Conservation (phyloP, 1,140 invertebrate genomes). For the Carposina sasakii region DNA sequence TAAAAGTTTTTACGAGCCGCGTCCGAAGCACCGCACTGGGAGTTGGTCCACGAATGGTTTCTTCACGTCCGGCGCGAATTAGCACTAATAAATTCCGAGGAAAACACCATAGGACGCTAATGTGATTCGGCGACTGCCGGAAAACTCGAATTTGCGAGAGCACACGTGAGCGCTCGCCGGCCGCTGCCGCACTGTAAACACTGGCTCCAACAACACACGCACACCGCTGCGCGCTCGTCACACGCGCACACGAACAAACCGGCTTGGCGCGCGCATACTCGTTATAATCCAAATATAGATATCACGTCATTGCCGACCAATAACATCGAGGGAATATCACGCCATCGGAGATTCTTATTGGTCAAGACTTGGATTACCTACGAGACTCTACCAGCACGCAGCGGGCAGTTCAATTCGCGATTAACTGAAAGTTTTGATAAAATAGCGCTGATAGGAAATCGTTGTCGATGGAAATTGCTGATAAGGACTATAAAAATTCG, state of each 20-base stretch:
- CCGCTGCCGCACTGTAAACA: constrained; percentile 66
- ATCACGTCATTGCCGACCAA: constrained; percentile 56
- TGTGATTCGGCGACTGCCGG: constrained; percentile 50
- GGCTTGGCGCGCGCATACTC: constrained; percentile 52
- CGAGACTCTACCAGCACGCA: too few relatives aligned
- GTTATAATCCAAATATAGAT: constrained; percentile 55
- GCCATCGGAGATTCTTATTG: constrained; percentile 40
- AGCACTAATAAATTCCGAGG: constrained; percentile 54
- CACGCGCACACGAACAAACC: constrained; percentile 36
- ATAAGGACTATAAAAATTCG: too few relatives aligned
- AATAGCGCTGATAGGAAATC: constrained; percentile 60
- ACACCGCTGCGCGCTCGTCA: constrained; percentile 39
- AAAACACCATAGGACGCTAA: constrained; percentile 58
- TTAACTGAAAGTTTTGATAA: constrained; percentile 69
- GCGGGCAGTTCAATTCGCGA: constrained; percentile 65
- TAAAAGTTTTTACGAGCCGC: constrained; percentile 62
- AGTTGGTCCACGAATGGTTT: constrained; percentile 45
- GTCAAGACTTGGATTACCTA: constrained; percentile 56
- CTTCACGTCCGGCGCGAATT: constrained; percentile 48
- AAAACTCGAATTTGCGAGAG: constrained; percentile 55
- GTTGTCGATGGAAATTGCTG: constrained; percentile 42
- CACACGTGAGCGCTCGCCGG: constrained; percentile 61
- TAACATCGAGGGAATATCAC: constrained; percentile 34
- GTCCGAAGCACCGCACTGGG: constrained; percentile 39
- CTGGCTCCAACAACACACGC: constrained; percentile 59